phyloP scores from a whole-genome alignment of 2,113 vertebrate species.

The Entomyzon cyanotis region DNA sequence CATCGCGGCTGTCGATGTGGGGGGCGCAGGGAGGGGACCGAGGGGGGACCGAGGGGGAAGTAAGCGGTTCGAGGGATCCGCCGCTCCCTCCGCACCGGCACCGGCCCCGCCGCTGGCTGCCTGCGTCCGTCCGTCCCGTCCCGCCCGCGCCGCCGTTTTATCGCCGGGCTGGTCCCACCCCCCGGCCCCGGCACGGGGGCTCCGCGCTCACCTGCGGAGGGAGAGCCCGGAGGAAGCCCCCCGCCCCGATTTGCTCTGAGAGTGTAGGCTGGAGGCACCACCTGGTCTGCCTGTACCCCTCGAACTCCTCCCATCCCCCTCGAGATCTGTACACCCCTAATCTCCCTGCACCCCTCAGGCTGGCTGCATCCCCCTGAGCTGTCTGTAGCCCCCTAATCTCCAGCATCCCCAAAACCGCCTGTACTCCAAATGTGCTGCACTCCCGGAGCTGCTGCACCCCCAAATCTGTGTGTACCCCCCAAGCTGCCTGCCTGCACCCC shows the following conservation, averaged over 20 bases:
- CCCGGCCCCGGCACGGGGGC: neutral
- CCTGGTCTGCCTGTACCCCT: neutral
- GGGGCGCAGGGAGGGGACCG: neutral
- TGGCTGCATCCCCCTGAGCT: neutral
- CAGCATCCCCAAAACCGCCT: neutral
- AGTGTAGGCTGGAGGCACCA: neutral
- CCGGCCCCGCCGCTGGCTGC: neutral
- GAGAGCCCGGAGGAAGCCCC: neutral
- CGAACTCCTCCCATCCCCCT: neutral
- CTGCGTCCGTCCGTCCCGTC: neutral
- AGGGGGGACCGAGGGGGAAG: neutral
- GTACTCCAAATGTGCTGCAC: neutral
- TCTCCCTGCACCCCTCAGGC: neutral
- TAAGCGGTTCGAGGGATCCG: neutral
- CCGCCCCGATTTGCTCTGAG: neutral
- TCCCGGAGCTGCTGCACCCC: neutral
- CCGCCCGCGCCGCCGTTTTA: neutral
- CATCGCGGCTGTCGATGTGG: constrained; percentile 45
- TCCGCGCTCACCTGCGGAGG: neutral
- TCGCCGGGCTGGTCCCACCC: neutral
- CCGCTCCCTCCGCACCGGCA: neutral
- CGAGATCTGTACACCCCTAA: neutral
- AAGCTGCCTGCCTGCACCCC: neutral
- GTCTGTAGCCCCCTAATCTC: neutral
- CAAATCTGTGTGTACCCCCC: neutral